These are phyloP conservation scores for Nicator chloris DNA, from an alignment of 2,113 vertebrate genomes.

Conservation along the genomic window DNA sequence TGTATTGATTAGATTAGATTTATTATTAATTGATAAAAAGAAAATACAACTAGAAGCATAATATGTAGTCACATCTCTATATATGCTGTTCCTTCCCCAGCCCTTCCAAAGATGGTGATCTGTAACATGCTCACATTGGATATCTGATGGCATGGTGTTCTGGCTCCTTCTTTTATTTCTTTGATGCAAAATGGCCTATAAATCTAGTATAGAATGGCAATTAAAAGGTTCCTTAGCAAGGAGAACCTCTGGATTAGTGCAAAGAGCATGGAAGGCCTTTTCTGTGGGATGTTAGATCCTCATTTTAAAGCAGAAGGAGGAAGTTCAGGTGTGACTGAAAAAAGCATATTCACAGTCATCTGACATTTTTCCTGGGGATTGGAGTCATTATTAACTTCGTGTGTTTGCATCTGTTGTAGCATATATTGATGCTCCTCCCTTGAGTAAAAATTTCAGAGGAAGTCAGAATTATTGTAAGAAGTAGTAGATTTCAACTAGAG, in stretches of 20 bases:
- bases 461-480: neutral
- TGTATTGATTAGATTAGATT: neutral
- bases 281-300: neutral
- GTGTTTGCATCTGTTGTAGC: neutral
- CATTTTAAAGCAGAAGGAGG: neutral
- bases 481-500: neutral
- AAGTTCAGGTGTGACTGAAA: neutral
- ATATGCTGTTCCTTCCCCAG: neutral
- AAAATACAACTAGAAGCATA: neutral
- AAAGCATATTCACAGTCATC: neutral
- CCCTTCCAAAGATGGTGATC: neutral
- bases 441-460: neutral
- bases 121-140: rapidly evolving
- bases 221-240: neutral
- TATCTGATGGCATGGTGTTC: neutral
- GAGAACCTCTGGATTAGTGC: neutral
- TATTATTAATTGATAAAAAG: neutral
- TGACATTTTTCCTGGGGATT: neutral
- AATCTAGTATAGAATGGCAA: neutral
- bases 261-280: neutral
- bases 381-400: neutral
- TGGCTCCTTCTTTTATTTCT: neutral
- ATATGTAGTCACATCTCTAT: neutral
- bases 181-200: neutral
- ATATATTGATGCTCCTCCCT: neutral